Evolutionary conservation across 30 jellyfish, hydroid and myxozoan genomes (phyloP), one percentile per base, ranked within the genome.

Genomic region (Aurelia aurita complex sp. Pacific): DNA sequence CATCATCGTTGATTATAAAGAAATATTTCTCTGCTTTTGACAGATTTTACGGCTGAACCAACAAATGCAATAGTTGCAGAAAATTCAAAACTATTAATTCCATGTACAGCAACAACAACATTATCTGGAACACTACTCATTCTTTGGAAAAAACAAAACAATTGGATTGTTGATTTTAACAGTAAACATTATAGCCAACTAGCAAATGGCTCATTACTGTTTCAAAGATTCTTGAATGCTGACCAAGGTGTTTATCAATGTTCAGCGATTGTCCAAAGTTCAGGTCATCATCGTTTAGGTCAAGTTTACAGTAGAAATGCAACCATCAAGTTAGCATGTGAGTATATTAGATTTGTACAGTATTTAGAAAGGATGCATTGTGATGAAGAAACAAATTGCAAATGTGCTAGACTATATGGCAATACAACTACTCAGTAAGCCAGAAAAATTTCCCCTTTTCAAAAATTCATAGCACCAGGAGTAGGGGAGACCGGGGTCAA

Each of bases 241-340:
- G 97, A 90, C 63, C 95, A 76, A 59, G 97, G 97, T 1, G 10
- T 54, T 7, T 90, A 90, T 52, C 97, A 90, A 62, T 90, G 97
- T 57, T 75, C 95, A n/a, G 95, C 92, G 1, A 4, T 81, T 70
- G 89, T 82, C 18, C 79, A 81, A 54, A 69, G 40, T 55, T 32
- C 85, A 6, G 38, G 54, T 11, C 40, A 67, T 51, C 76, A 3
- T 61, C 90, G 63, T 70, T 77, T 74, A 9, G 92, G 92, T 40
- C 97, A 90, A 65, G 83, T 90, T 4, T 73, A 82, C 79, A 90
- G 97, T 75, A 46, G 79, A 40, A 71, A 19, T 70, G 94, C 92
- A n/a, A 65, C 85, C 13, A 83, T 83, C 33, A 73, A 82, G 76
- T 3, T 76, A 33, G 97, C 95, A 1, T 83, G 97, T 90, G 72